Percentiles rank a stretch among this genome's conserved stretches.
Conservation (phyloP, 2,797 vertebrate species). For the Ceyx erithaca region DNA sequence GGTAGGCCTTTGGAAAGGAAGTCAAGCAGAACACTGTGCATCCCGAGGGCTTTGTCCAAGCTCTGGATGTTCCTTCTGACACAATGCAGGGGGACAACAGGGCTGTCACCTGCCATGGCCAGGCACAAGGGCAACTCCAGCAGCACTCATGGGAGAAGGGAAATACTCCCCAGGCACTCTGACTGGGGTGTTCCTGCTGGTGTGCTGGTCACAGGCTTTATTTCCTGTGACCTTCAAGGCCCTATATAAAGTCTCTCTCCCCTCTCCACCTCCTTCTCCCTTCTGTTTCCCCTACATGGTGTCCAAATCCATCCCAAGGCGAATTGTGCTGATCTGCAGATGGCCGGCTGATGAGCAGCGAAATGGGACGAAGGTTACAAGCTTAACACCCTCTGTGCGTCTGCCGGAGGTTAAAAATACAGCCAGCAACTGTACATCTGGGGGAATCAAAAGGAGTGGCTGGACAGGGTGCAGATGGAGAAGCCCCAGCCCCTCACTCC, state of each 20-base stretch:
- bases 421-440: not conserved
- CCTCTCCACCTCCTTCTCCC: not conserved
- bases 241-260: not conserved
- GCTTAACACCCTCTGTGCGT: conserved; percentile 28
- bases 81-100: not conserved
- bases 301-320: not conserved
- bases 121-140: fast-evolving
- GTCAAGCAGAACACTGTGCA: not conserved
- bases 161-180: fast-evolving
- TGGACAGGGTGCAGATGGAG: fast-evolving
- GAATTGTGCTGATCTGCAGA: conserved; percentile 68
- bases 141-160: not conserved
- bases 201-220: not conserved
- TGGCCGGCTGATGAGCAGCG: not conserved
- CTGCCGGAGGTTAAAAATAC: conserved; percentile 65
- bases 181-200: fast-evolving
- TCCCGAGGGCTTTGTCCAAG: not conserved
- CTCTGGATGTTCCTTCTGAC: not conserved
- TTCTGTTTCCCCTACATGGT: conserved; percentile 36
- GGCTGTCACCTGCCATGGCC: fast-evolving
- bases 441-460: not conserved
- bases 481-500: not conserved
- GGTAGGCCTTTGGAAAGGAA: not conserved
- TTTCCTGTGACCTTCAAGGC: conserved; percentile 33
- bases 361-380: conserved; percentile 62